Base-by-base conservation (phyloP, 2,797 vertebrate species). In the Morelia viridis region DNA sequence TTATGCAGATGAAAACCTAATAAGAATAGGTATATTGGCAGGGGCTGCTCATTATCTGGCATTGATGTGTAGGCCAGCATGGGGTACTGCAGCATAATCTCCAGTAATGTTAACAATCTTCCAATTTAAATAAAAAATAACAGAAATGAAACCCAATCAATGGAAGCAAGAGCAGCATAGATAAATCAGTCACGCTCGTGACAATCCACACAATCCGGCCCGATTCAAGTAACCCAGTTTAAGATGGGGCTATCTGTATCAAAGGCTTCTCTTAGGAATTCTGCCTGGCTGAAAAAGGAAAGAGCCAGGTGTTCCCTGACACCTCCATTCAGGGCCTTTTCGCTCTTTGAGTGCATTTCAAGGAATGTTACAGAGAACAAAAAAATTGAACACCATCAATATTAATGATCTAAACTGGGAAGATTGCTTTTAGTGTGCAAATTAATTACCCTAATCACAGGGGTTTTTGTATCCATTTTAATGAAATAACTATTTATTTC, bases 401-500 rank as follows among this genome's bases (percentile, higher is more conserved):
- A 98, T 97, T 98, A 98, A 98, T 98, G 97, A 97, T 97, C 97
- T 97, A 97, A 97, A 97, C 97, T 95, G 94, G 96, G 97, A 97
- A 97, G 97, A 97, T 97, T 97, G 97, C 97, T 98, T 97, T 98
- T 97, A 98, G 96, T 97, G 97, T 97, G 97, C 97, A 98, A 97
- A 98, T 98, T 98, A 97, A 98, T 98, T 98, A 98, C 97, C 97
- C 97, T 98, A 98, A 98, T 98, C 97, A 97, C 96, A 97, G 97
- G 97, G 96, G 95, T 95, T 97, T 98, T 98, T 98, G 97, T 97
- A 97, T 97, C 96, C 95, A 96, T 97, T 98, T 97, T 97, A 98
- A 97, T 97, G 97, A 97, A 98, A 98, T 98, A 98, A 98, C 97
- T 97, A 97, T 97, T 98, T 98, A 98, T 98, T 98, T 98, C 97